Conservation (phyloP, 2,113 vertebrate species). For the Ahaetulla prasina region DNA sequence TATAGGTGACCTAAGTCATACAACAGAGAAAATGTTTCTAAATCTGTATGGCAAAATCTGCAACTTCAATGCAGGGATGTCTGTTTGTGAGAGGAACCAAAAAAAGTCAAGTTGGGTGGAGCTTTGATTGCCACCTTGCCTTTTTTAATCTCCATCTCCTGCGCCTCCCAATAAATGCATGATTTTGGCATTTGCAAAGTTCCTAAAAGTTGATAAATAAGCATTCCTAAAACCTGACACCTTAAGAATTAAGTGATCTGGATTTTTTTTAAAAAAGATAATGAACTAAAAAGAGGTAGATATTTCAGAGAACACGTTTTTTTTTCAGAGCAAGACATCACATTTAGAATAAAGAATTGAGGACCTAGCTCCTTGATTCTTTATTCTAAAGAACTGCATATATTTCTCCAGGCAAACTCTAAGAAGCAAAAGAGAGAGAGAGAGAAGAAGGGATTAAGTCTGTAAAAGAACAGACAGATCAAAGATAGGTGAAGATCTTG, state of each 20-base stretch:
- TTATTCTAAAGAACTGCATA: not conserved
- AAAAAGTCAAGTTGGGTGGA: not conserved
- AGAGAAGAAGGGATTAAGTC: not conserved
- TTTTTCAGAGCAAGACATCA: not conserved
- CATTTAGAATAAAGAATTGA: not conserved
- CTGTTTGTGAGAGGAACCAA: not conserved
- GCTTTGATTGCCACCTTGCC: not conserved
- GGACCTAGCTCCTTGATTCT: not conserved
- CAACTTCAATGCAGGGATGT: not conserved
- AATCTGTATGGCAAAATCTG: not conserved
- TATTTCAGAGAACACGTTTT: not conserved
- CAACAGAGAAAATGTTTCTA: not conserved
- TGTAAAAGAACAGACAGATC: not conserved
- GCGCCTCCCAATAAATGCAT: not conserved
- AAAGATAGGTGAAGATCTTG: not conserved
- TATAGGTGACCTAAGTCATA: not conserved
- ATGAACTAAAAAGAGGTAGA: not conserved
- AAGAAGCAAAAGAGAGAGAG: not conserved
- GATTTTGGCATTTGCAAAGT: not conserved
- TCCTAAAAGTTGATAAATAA: not conserved
- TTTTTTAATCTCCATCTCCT: not conserved
- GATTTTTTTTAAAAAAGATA: not conserved
- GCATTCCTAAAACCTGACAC: not conserved
- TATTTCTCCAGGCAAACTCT: not conserved
- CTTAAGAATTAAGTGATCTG: not conserved